phyloP scores from a whole-genome alignment of 2,797 vertebrate species.

The Neosilurus mollespiculum region DNA sequence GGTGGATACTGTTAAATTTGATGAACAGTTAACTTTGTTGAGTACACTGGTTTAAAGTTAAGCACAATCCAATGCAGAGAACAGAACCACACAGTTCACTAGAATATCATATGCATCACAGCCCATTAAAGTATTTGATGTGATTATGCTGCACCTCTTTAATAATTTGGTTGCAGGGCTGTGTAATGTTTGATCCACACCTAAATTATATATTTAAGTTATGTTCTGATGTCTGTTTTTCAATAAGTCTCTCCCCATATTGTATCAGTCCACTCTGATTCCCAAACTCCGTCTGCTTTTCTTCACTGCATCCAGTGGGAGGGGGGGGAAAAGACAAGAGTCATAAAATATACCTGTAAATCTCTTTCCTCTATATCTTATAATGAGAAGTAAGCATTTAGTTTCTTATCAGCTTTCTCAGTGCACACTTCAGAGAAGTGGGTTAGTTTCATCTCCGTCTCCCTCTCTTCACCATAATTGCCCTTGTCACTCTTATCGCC shows the following conservation, averaged over 20 bases:
- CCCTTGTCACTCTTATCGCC: slow-evolving; percentile 55
- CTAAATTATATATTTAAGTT: slow-evolving; percentile 23
- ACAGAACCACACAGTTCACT: not conserved
- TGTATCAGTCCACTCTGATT: slow-evolving; percentile 37
- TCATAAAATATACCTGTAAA: slow-evolving; percentile 37
- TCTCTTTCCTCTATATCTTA: slow-evolving; percentile 34
- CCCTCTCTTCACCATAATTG: slow-evolving; percentile 30
- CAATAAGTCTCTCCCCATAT: not conserved
- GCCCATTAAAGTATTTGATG: not conserved
- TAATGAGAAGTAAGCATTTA: slow-evolving; percentile 29
- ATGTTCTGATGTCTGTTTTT: slow-evolving; percentile 38
- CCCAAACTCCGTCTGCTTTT: slow-evolving; percentile 22
- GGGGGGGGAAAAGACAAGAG: slow-evolving; percentile 22
- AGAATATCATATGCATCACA: not conserved
- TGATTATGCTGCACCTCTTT: not conserved
- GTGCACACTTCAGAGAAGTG: slow-evolving; percentile 33
- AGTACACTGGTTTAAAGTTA: not conserved
- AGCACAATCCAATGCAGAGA: not conserved
- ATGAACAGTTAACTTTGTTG: not conserved
- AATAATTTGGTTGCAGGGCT: not conserved
- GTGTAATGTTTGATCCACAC: slow-evolving; percentile 22
- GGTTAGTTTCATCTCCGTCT: slow-evolving; percentile 39
- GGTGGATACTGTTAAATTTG: not conserved
- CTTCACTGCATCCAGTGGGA: slow-evolving; percentile 10
- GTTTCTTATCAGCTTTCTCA: slow-evolving; percentile 37